These are phyloP conservation scores for Hafferia zeledoni DNA, from an alignment of 2,797 vertebrate genomes.

Conservation along the genomic window DNA sequence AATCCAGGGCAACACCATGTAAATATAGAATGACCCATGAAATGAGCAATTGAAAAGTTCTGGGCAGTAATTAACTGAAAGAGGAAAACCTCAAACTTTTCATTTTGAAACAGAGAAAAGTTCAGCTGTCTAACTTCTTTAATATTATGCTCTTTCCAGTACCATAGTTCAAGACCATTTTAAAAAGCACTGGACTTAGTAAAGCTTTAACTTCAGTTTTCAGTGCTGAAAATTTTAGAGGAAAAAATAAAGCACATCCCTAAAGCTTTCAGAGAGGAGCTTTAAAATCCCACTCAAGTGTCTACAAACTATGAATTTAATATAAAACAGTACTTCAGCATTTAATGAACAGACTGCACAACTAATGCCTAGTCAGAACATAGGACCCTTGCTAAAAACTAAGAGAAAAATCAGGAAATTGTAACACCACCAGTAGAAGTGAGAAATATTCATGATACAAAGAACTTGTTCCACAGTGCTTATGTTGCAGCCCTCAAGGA, in stretches of 20 bases:
- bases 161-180: neutral
- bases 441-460: neutral
- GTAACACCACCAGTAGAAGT: neutral
- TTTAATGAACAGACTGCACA: neutral
- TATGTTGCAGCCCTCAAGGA: neutral
- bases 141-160: neutral
- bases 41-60: conserved; percentile 34
- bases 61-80: conserved; percentile 33
- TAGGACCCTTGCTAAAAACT: neutral
- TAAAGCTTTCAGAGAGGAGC: neutral
- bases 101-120: conserved; percentile 1
- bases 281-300: neutral
- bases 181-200: neutral
- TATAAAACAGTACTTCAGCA: neutral
- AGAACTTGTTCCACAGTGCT: neutral
- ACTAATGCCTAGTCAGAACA: neutral
- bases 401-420: neutral
- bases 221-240: neutral
- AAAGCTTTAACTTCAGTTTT: neutral
- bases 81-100: conserved; percentile 37
- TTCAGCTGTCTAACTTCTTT: neutral
- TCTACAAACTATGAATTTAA: neutral
- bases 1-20: conserved; percentile 14
- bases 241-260: neutral
- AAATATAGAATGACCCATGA: conserved; percentile 67